Evolutionary conservation across 2,113 vertebrate species (phyloP), one percentile per base, ranked within the genome.

Genomic region (Pygathrix nemaeus): DNA sequence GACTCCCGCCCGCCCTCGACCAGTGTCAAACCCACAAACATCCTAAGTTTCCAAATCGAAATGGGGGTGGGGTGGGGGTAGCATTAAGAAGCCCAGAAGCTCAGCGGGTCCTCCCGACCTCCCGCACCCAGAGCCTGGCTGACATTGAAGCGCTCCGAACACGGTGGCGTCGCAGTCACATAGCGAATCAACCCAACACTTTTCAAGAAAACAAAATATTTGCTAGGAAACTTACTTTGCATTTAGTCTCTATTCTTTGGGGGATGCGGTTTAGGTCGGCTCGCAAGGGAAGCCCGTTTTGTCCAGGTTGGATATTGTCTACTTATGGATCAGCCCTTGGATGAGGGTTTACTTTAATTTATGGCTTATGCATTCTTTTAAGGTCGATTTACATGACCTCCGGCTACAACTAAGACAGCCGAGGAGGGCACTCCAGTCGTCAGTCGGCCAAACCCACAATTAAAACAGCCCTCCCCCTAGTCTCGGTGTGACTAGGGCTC

Each of bases 361-460:
- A 99, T 99, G 99, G 99, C 99, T 99, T 99, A 98, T 99, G 99
- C 99, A 99, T 99, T 99, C 99, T 99, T 99, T 98, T 99, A 98
- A 99, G 99, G 99, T 99, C 99, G 99, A 98, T 99, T 99, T 99
- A 99, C 99, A 98, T 99, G 99, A 99, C 99, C 99, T 99, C 99
- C 97, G 98, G 99, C 98, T 98, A 99, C 99, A 99, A 99, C 99
- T 99, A 98, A 99, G 99, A 98, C 98, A 98, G 99, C 99, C 96
- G 98, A 98, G 98, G 98, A 98, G 98, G 94, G 97, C 97, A 98
- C 98, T 98, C 97, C 96, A 97, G 98, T 97, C 98, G 98, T 98
- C 97, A 70, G 98, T 97, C 98, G 98, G 98, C 98, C 97, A 98
- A 98, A 98, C 98, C 99, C 98, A 98, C 98, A 98, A 98, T 98